These are phyloP conservation scores for Megaustenia siamemsis DNA, from an alignment of 2,888 invertebrate genomes.

Conservation along the genomic window DNA sequence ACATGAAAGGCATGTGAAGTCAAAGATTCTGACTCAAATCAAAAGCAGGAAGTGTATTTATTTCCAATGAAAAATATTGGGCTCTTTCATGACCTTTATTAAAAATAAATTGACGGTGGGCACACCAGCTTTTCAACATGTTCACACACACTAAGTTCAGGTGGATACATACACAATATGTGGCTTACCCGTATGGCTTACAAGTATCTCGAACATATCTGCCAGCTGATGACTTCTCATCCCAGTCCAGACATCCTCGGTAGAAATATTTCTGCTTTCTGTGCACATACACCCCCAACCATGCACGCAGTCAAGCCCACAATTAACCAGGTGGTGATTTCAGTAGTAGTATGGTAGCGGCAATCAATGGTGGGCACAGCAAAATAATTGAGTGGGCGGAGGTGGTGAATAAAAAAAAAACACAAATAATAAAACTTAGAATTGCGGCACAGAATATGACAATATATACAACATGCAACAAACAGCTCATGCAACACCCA, in stretches of 20 bases:
- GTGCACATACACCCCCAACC: slow-evolving; percentile 51
- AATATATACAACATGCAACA: neutral
- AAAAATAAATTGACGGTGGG: neutral
- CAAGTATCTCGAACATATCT: slow-evolving; percentile 98
- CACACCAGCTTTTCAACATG: too few species aligned
- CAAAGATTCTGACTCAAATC: too few species aligned
- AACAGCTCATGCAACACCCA: too few species aligned
- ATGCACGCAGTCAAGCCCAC: slow-evolving; percentile 15
- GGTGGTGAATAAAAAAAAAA: slow-evolving; percentile 17
- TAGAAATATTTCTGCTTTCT: slow-evolving; percentile 88
- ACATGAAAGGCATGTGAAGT: too few species aligned
- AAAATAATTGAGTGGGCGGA: slow-evolving; percentile 25
- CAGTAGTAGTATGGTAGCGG: slow-evolving; percentile 7
- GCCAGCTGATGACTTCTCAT: slow-evolving; percentile 96
- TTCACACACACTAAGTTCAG: neutral
- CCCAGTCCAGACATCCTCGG: slow-evolving; percentile 98
- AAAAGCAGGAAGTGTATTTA: too few species aligned
- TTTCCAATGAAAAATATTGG: too few species aligned
- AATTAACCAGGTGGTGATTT: neutral
- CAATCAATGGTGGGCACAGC: slow-evolving; percentile 4
- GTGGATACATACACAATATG: neutral
- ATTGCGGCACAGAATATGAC: neutral
- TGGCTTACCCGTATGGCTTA: slow-evolving; percentile 91
- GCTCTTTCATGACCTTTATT: too few species aligned
- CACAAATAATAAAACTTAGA: slow-evolving; percentile 29